Evolutionary conservation across 2,888 invertebrate genomes (phyloP).

Genomic region (Thalpophila matura): DNA sequence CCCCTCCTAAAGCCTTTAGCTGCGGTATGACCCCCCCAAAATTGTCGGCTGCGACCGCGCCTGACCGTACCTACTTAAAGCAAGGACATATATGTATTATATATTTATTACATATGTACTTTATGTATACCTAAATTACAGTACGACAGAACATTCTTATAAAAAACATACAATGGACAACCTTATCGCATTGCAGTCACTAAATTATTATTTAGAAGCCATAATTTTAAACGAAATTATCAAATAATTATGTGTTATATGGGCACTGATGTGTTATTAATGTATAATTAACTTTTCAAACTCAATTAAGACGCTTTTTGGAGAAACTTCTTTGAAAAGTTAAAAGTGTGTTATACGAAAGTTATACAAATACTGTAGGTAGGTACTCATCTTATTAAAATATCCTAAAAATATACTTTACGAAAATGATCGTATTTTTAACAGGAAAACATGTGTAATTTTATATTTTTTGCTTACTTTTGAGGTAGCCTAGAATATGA

Average conservation of each 20-base stretch:
- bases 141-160: too few species aligned
- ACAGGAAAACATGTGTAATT: background rate
- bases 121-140: too few species aligned
- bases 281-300: conserved; percentile 2
- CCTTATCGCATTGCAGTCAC: too few species aligned
- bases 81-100: too few species aligned
- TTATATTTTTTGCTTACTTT: too few species aligned
- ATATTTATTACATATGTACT: too few species aligned
- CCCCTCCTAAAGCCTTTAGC: too few species aligned
- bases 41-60: too few species aligned
- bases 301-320: background rate
- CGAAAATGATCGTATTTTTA: background rate
- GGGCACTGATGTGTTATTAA: conserved; percentile 9
- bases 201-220: background rate
- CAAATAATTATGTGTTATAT: conserved; percentile 1
- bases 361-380: background rate
- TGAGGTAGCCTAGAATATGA: too few species aligned
- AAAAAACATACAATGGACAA: too few species aligned
- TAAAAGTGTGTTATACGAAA: background rate
- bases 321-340: background rate
- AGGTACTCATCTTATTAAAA: background rate
- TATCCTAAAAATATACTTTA: background rate
- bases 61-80: too few species aligned
- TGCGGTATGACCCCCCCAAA: too few species aligned
- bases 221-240: background rate